A percentile compares a stretch with the other conserved stretches of the same genome.
Conservation (phyloP, 2,113 vertebrate species). For the Apteryx mantelli region DNA sequence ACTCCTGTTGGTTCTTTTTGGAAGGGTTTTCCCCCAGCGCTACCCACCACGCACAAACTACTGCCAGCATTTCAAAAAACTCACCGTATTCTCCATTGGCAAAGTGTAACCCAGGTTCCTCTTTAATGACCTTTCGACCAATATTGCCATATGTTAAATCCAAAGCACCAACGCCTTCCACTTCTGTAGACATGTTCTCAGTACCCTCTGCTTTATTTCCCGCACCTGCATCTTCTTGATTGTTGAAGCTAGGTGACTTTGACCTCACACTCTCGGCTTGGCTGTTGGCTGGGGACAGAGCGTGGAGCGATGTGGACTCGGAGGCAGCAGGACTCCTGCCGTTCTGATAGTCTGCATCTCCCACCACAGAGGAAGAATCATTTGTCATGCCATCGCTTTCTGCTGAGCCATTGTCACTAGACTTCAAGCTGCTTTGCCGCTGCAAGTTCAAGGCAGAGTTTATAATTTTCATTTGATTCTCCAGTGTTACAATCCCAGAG, state of each 20-base stretch:
- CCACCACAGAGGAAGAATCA: constrained; percentile 75
- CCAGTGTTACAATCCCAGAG: constrained; percentile 75
- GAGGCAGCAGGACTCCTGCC: constrained; percentile 85
- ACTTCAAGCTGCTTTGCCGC: constrained; percentile 87
- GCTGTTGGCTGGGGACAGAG: constrained; percentile 86
- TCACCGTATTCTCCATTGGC: constrained; percentile 84
- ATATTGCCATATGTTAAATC: constrained; percentile 88
- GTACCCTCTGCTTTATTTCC: constrained; percentile 73
- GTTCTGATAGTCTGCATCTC: constrained; percentile 86
- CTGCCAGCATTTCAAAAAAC: not conserved
- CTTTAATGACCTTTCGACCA: constrained; percentile 81
- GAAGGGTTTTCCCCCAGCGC: not conserved
- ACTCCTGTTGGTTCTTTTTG: not conserved
- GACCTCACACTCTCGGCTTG: constrained; percentile 78
- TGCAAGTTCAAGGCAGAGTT: constrained; percentile 82
- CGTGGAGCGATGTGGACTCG: constrained; percentile 80
- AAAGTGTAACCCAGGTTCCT: constrained; percentile 83
- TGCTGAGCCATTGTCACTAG: constrained; percentile 75
- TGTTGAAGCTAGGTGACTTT: constrained; percentile 82
- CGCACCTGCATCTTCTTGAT: constrained; percentile 66
- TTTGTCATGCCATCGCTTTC: constrained; percentile 88
- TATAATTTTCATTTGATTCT: constrained; percentile 83
- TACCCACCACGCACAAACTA: not conserved
- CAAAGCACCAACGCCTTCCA: constrained; percentile 87
- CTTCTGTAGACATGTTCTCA: constrained; percentile 71